Conservation (phyloP, 2,113 vertebrate species). For the Tetraodon nigroviridis region DNA sequence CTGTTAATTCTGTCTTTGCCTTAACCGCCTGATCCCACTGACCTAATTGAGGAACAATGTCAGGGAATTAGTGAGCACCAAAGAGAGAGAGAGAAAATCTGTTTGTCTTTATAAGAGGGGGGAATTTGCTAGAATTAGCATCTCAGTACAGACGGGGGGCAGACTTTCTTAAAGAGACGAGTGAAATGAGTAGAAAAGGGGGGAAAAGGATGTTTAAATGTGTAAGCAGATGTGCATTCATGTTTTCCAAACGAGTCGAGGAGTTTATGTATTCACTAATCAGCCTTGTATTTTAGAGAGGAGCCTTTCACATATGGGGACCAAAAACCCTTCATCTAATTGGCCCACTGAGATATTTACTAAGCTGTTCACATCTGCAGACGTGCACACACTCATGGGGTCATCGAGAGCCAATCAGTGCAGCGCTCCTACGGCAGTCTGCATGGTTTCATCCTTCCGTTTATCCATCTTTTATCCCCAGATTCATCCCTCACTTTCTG, state of each 20-base stretch:
- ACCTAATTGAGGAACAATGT: conserved; percentile 42
- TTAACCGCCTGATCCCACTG: conserved; percentile 32
- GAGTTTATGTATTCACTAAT: conserved; percentile 54
- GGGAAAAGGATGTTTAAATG: conserved; percentile 5
- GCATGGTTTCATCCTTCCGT: conserved; percentile 57
- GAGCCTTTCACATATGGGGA: conserved; percentile 63
- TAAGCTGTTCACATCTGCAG: conserved; percentile 62
- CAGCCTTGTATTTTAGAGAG: conserved; percentile 63
- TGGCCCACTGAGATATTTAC: conserved; percentile 69
- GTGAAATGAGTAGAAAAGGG: conserved; percentile 11
- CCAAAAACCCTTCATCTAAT: conserved; percentile 66
- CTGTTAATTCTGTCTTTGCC: background rate
- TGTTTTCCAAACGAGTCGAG: conserved; percentile 23
- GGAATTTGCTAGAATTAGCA: conserved; percentile 33
- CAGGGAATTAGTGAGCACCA: conserved; percentile 25
- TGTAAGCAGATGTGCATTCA: background rate
- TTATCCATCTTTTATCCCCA: conserved; percentile 64
- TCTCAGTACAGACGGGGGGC: conserved; percentile 27
- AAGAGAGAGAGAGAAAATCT: conserved; percentile 18
- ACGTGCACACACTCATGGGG: conserved; percentile 19
- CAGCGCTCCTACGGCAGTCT: conserved; percentile 55
- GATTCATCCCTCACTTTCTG: conserved; percentile 71
- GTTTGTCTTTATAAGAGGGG: conserved; percentile 41
- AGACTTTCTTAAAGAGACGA: conserved; percentile 23
- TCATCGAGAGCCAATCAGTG: conserved; percentile 62